A percentile compares a stretch with the other conserved stretches of the same genome.
Conservation (phyloP, 1,140 invertebrate genomes). For the Leptopilina clavipes region DNA sequence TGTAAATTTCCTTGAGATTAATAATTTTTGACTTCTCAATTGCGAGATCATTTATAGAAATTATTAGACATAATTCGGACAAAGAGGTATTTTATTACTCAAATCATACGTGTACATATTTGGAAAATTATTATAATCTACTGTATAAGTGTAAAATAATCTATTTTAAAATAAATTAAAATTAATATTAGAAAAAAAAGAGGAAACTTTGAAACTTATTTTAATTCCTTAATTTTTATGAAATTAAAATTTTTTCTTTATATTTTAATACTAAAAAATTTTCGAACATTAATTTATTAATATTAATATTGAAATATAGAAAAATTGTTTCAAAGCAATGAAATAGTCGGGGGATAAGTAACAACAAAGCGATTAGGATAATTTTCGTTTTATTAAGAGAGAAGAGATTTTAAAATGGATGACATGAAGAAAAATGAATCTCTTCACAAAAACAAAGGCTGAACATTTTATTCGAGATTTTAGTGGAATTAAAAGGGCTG, state of each 20-base stretch:
- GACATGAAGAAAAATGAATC: constrained; percentile 17
- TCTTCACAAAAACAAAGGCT: constrained; percentile 28
- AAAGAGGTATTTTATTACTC: constrained; percentile 4
- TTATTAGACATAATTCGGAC: neutral
- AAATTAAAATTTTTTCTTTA: neutral
- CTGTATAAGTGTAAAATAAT: constrained; percentile 22
- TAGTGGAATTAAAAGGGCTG: neutral
- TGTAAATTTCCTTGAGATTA: neutral
- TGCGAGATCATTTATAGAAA: neutral
- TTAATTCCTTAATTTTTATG: neutral
- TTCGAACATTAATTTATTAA: too few relatives aligned
- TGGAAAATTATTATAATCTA: constrained; percentile 21
- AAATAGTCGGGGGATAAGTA: neutral
- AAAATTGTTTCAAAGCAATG: neutral
- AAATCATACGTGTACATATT: neutral
- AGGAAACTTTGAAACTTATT: neutral
- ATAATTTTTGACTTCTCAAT: neutral
- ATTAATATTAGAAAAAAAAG: too few relatives aligned
- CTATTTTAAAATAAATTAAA: constrained; percentile 17
- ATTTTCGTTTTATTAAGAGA: constrained; percentile 22
- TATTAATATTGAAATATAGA: too few relatives aligned
- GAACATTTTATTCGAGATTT: neutral
- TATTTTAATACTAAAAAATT: too few relatives aligned
- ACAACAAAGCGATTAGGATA: neutral
- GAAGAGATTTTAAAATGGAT: constrained; percentile 21